phyloP scores from a whole-genome alignment of 2,797 vertebrate genomes.

The Notoglanidium macrostoma region DNA sequence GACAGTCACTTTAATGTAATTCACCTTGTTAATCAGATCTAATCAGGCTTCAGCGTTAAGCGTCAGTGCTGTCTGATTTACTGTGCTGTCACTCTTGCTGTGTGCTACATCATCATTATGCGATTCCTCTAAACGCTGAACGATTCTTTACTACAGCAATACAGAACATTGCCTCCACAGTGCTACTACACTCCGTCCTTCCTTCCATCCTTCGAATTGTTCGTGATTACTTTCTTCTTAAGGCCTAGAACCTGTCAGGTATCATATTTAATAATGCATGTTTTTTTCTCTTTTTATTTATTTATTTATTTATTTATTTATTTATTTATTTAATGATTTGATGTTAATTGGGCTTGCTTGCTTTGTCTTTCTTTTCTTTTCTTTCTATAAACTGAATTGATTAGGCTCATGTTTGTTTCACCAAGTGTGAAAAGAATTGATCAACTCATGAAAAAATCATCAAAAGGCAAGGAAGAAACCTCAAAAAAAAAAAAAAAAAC shows the following conservation, averaged over 20 bases:
- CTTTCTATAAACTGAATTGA: background rate
- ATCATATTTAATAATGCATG: background rate
- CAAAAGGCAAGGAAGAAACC: background rate
- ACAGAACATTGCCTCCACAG: background rate
- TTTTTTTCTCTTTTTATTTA: background rate
- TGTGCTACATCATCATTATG: background rate
- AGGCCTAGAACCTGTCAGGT: background rate
- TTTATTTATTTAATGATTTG: background rate
- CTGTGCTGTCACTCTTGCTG: conserved; percentile 9
- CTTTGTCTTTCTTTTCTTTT: background rate
- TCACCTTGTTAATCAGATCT: conserved; percentile 68
- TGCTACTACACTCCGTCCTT: background rate
- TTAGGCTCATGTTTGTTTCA: background rate
- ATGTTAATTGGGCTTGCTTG: background rate
- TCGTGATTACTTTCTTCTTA: background rate
- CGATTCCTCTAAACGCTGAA: conserved; percentile 2
- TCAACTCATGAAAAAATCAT: background rate
- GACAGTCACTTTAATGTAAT: conserved; percentile 74
- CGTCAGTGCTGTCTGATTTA: background rate
- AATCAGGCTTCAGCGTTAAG: conserved; percentile 67
- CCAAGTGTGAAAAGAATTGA: background rate
- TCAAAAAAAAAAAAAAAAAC: background rate
- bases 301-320: background rate
- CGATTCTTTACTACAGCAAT: background rate
- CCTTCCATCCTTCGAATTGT: background rate